Percentiles rank a stretch among this genome's conserved stretches.
phyloP scores from a whole-genome alignment of 2,113 vertebrate genomes.

The Sphyrna mokarran region DNA sequence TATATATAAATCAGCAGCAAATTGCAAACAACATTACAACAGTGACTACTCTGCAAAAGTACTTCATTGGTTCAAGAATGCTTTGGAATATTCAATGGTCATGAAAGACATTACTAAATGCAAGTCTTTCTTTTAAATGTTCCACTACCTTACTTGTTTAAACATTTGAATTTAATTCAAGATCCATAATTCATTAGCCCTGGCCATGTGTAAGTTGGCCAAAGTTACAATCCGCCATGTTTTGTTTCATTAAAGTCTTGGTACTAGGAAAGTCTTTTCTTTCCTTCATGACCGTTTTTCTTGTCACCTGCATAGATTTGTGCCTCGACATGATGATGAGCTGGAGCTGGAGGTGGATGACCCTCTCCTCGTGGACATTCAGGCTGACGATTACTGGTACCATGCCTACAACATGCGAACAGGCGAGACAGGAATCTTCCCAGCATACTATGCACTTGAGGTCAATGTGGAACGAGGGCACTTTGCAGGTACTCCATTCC shows the following conservation, averaged over 20 bases:
- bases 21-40: not conserved
- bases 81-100: not conserved
- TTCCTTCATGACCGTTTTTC: not conserved
- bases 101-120: not conserved
- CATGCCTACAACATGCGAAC: slow-evolving; percentile 97
- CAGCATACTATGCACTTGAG: slow-evolving; percentile 89
- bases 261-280: not conserved
- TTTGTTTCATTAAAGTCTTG: not conserved
- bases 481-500: slow-evolving; percentile 60
- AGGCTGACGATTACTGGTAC: slow-evolving; percentile 95
- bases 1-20: not conserved
- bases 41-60: not conserved
- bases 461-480: slow-evolving; percentile 78
- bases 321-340: slow-evolving; percentile 88
- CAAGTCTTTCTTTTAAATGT: not conserved
- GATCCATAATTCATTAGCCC: no score
- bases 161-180: not conserved
- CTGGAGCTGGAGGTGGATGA: slow-evolving; percentile 92
- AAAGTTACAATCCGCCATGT: not conserved
- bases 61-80: not conserved
- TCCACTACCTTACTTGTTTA: not conserved
- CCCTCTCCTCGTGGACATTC: slow-evolving; percentile 84
- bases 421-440: slow-evolving; percentile 78
- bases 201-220: not conserved
- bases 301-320: slow-evolving; percentile 62